Evolutionary conservation across 1,140 invertebrate genomes (phyloP).

Genomic region (Zaprionus kolodkinae): DNA sequence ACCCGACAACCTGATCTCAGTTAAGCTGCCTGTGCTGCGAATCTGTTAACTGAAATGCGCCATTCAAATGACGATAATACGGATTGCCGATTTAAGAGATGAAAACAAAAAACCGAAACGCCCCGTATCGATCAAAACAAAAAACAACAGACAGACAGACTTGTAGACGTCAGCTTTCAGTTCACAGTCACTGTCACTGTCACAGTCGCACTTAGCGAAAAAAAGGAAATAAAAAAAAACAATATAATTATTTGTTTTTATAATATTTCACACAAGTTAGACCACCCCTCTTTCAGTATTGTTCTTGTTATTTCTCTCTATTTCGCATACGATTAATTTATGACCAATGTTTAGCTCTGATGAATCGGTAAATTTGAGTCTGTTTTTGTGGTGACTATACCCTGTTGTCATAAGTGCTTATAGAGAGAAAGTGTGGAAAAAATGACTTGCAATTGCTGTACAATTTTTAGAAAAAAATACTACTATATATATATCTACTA

Average conservation of each 20-base stretch:
- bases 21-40: slow-evolving; percentile 18
- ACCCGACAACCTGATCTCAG: not conserved
- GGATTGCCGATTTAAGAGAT: slow-evolving; percentile 20
- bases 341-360: slow-evolving; percentile 13
- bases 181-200: slow-evolving; percentile 25
- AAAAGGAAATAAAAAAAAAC: not conserved
- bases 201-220: slow-evolving; percentile 9
- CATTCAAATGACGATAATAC: slow-evolving; percentile 23
- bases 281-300: slow-evolving; percentile 11
- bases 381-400: not conserved
- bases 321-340: slow-evolving; percentile 27
- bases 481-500: too few species aligned
- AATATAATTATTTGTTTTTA: not conserved
- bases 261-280: not conserved
- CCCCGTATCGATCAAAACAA: not conserved
- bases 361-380: slow-evolving; percentile 1
- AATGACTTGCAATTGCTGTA: not conserved
- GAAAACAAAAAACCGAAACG: not conserved
- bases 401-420: not conserved
- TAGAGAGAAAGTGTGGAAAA: not conserved
- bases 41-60: slow-evolving; percentile 51
- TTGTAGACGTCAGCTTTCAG: slow-evolving; percentile 28
- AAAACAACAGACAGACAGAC: slow-evolving; percentile 16
- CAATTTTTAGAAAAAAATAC: not conserved
- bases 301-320: slow-evolving; percentile 22